Base-by-base conservation (phyloP, 2,113 vertebrate species). In the Chaetodon auriga region DNA sequence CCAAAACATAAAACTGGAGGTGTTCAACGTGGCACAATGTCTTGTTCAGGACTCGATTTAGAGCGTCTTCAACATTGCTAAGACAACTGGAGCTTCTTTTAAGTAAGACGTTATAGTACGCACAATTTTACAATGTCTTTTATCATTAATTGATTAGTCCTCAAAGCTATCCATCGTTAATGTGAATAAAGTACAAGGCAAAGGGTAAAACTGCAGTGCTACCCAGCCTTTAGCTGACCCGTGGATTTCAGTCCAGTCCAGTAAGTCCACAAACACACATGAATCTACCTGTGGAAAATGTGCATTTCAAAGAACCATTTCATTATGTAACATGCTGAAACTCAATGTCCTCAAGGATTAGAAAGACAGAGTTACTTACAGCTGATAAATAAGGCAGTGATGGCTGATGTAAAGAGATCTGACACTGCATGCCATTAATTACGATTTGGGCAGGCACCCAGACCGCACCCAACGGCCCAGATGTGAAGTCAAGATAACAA, bases 361-460 rank as follows among this genome's bases (percentile, higher is more conserved):
- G 35, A n/a, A 63, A 46, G 57, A 70, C 43, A 57, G 36, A 60
- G 48, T 68, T 78, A 46, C 61, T 62, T 35, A 21, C 2, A 51
- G 16, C 6, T 48, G 66, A 78, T 83, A 68, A 71, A 60, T 62
- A 60, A 66, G 55, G 55, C 23, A 58, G 38, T 57, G 77, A 69
- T 15, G 55, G 36, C 70, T 65, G 63, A 86, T 68, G 41, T 72
- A 19, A 75, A 71, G n/a, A 54, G 60, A 55, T 74, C 64, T 61
- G 60, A 80, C 78, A 65, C 82, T 21, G 11, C 5, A 46, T 64
- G 70, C 16, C 12, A 72, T 84, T 90, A 78, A 82, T 82, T 78
- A 82, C 45, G 75, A 69, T 82, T 66, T 55, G 61, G 49, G 46
- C 72, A 65, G 73, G 78, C 21, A 82, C 81, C 63, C 61, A 71